Conservation (phyloP, 92 coral and sea anemone species). For the Pocillopora grandis region DNA sequence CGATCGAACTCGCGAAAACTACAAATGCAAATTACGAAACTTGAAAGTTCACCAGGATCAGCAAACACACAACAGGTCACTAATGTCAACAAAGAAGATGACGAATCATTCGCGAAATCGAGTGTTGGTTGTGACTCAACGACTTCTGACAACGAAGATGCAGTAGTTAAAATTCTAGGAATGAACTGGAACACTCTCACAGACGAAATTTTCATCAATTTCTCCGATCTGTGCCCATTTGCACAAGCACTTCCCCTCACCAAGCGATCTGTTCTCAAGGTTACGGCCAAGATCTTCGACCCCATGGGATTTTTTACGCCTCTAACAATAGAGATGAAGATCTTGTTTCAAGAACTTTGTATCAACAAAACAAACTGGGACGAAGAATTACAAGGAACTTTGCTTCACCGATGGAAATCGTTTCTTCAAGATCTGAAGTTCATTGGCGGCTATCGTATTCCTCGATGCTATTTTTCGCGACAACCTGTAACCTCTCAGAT, state of each 20-base stretch:
- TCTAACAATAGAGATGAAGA: slow-evolving; percentile 47
- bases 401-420: slow-evolving; percentile 37
- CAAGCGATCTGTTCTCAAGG: slow-evolving; percentile 65
- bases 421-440: slow-evolving; percentile 16
- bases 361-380: slow-evolving; percentile 64
- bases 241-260: slow-evolving; percentile 60
- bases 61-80: not conserved
- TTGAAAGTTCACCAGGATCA: not conserved
- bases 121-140: not conserved
- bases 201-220: not conserved
- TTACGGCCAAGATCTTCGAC: slow-evolving; percentile 67
- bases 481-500: not conserved
- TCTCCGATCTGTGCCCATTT: slow-evolving; percentile 8
- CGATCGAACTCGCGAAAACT: not conserved
- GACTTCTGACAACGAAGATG: not conserved
- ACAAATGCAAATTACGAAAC: not conserved
- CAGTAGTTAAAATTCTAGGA: slow-evolving; percentile 54
- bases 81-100: slow-evolving; percentile 30
- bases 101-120: slow-evolving; percentile 46
- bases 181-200: slow-evolving; percentile 62
- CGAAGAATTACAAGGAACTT: slow-evolving; percentile 43
- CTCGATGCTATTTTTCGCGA: not conserved
- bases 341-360: slow-evolving; percentile 67
- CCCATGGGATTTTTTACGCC: slow-evolving; percentile 62
- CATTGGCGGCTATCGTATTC: not conserved